Conservation (phyloP, 2,113 vertebrate genomes). For the Pteropus alecto region DNA sequence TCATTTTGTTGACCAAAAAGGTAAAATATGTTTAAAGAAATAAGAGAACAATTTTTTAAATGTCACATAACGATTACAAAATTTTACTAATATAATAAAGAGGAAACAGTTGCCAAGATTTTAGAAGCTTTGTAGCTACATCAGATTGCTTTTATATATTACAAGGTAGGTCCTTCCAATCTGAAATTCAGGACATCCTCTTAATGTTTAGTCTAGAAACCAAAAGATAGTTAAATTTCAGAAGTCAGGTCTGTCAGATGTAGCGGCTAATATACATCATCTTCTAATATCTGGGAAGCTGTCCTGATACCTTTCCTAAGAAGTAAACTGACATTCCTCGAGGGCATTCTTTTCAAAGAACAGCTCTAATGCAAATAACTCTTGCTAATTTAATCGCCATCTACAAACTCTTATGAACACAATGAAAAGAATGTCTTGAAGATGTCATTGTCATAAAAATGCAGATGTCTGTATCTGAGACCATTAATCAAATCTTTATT, state of each 20-base stretch:
- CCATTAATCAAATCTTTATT: neutral
- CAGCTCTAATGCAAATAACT: neutral
- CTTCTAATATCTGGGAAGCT: neutral
- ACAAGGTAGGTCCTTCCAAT: neutral
- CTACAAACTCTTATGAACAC: neutral
- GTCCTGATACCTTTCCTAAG: neutral
- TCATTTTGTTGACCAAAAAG: neutral
- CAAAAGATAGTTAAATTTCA: neutral
- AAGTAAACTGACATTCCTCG: conserved; percentile 6
- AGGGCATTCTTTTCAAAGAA: conserved; percentile 4
- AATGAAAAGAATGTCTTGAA: conserved; percentile 1
- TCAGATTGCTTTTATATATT: neutral
- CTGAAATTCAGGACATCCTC: neutral
- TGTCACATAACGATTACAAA: neutral
- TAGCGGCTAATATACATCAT: neutral
- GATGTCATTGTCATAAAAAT: conserved; percentile 18
- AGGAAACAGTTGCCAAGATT: neutral
- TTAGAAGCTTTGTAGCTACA: neutral
- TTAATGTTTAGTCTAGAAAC: neutral
- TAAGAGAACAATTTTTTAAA: neutral
- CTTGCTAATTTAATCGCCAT: conserved; percentile 34
- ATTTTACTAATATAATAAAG: neutral
- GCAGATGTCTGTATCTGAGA: neutral
- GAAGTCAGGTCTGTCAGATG: neutral
- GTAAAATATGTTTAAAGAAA: conserved; percentile 2